Evolutionary conservation across 2,888 invertebrate species (phyloP), one percentile per base, ranked within the genome.

Genomic region (Phyllotreta striolata): DNA sequence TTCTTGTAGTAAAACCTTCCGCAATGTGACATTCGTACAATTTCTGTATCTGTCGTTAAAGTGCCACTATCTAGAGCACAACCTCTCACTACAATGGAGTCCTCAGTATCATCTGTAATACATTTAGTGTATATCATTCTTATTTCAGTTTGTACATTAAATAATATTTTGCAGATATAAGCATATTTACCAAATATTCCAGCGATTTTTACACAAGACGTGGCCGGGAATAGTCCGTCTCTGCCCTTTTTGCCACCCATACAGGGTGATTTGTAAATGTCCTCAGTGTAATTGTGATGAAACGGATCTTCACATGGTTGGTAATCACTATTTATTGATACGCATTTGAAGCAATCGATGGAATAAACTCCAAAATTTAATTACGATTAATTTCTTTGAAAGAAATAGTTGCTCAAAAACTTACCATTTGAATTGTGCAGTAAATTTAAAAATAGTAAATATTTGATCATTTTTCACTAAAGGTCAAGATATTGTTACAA

Each of bases 331-430:
- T 95, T 93, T 83, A 94, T 88, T 0, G 97, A 98, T 52, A 95
- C 92, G 80, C 98, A 98, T 81, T 96, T 96, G 86, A 97, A 98
- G 80, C 98, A 98, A 82, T 97, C 98, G 78, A 98, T 96, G 58
- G 71, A 66, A 40, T 63, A 47, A 4, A 68, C 74, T 74, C 49
- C 14, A 68, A 67, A 55, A 41, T 41, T 41, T 1, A 10, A n/a
- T 41, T 4, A 49, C 6, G 4, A 49, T 34, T 35, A 5, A 35
- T 55, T 14, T 13, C 24, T 13, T 52, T 34, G 12, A 13, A 37
- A 47, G n/a, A 13, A 38, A 37, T 35, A 34, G 40, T 1, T 43
- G 6, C 34, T 46, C 39, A 3, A 10, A 9, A 37, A 49, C 60
- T 60, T 52, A 60, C 60, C 60, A 10, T 43, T 52, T 24, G 9